Base-by-base conservation (phyloP, 2,888 invertebrate species). In the Nymphalis urticae region DNA sequence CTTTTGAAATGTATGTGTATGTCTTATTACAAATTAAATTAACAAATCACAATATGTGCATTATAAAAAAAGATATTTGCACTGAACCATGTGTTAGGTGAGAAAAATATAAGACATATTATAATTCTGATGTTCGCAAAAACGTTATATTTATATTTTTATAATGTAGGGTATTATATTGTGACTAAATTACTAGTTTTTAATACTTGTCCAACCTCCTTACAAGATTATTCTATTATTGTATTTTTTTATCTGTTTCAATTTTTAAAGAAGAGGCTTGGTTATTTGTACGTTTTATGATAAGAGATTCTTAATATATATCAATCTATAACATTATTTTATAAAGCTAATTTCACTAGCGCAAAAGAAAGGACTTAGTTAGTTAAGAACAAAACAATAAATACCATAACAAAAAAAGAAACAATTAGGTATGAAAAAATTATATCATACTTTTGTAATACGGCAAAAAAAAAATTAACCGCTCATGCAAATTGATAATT, bases 401-500 rank as follows among this genome's bases (percentile, higher is more conserved):
- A 27, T 4, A 21, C 24, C 54, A 27, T 17, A 17, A 56, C 24
- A 56, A 32, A 56, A 27, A 56, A 56, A 56, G 7, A 21, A 54
- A 27, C 8, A 10, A 53, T 24, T 24, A 16, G 53, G 6, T 32
- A 32, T 32, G 6, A 32, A 53, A 53, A 27, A 53, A 24, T 10
- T 48, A 63, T 53, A 62, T 10, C 42, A 48, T 47, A 36, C 8
- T 48, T 53, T 17, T n/a, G 47, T 24, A 42, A 21, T 27, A 51
- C 59, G 51, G 27, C 27, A 70, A 62, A 21, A 62, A 47, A 48
- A 48, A 19, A 65, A 32, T 48, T 21, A 68, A 66, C 47, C 63
- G 58, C 54, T 67, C 87, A 87, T 86, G 86, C 86, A 84, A 73
- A 79, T 81, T 78, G 78, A 73, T 66, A 56, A 56, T 17, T 16